Percentiles rank a stretch among this genome's conserved stretches.
phyloP scores from a whole-genome alignment of 2,888 invertebrate species.

The Mythimna ferrago region DNA sequence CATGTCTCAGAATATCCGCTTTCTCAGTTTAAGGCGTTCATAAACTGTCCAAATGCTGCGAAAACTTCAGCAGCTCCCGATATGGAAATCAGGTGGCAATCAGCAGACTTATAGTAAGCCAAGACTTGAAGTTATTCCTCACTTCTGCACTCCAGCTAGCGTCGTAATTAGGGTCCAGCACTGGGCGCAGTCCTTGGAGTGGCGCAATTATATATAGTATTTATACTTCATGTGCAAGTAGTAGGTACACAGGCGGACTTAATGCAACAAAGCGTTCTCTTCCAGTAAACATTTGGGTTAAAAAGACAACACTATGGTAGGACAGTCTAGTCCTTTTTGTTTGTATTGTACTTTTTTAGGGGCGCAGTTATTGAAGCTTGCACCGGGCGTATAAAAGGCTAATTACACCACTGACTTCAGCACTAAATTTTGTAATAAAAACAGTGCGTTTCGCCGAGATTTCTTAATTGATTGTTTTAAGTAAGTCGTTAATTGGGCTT shows the following conservation, averaged over 20 bases:
- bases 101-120: constrained; percentile 77
- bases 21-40: constrained; percentile 7
- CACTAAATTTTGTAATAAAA: constrained; percentile 80
- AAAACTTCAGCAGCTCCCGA: constrained; percentile 66
- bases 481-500: constrained; percentile 48
- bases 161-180: too few species aligned
- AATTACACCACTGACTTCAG: constrained; percentile 35
- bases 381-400: too few species aligned
- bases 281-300: too few species aligned
- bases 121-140: constrained; percentile 77
- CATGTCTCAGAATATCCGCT: constrained; percentile 1
- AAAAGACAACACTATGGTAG: too few species aligned
- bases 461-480: constrained; percentile 66
- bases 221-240: too few species aligned
- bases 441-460: constrained; percentile 71
- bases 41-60: constrained; percentile 23
- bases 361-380: too few species aligned
- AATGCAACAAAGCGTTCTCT: too few species aligned
- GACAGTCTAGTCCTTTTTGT: too few species aligned
- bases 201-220: too few species aligned
- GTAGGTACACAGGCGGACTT: too few species aligned
- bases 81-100: constrained; percentile 71
- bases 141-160: constrained; percentile 28
- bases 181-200: too few species aligned
- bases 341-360: too few species aligned